phyloP scores from a whole-genome alignment of 2,888 invertebrate genomes.

The Coenonympha arcania region DNA sequence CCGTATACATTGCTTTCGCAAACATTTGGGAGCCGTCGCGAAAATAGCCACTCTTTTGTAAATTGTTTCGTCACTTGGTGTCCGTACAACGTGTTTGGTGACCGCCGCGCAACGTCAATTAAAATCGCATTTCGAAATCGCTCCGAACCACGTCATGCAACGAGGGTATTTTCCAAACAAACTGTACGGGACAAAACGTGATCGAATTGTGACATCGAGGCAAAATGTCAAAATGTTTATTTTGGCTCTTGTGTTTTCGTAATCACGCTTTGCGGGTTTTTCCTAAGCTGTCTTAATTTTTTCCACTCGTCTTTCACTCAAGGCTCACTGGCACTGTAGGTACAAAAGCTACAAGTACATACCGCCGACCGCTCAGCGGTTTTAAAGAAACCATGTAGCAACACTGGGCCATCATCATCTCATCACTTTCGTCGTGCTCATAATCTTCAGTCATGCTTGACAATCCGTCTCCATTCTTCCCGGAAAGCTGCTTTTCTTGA shows the following conservation, averaged over 20 bases:
- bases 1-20: not conserved
- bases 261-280: not conserved
- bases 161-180: conserved; percentile 42
- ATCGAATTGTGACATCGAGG: not conserved
- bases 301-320: no score
- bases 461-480: no score
- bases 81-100: conserved; percentile 48
- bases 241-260: not conserved
- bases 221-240: not conserved
- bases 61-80: conserved; percentile 30
- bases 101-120: conserved; percentile 59
- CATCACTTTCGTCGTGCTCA: no score
- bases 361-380: no score
- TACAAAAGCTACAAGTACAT: no score
- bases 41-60: not conserved
- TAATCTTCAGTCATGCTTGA: no score
- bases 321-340: no score
- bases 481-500: no score
- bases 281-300: not conserved
- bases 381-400: no score
- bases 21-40: not conserved
- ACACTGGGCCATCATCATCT: no score
- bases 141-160: conserved; percentile 52
- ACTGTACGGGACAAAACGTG: conserved; percentile 10
- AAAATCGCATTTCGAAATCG: conserved; percentile 65